phyloP scores from a whole-genome alignment of 2,113 vertebrate genomes.

The Sciurus niger region DNA sequence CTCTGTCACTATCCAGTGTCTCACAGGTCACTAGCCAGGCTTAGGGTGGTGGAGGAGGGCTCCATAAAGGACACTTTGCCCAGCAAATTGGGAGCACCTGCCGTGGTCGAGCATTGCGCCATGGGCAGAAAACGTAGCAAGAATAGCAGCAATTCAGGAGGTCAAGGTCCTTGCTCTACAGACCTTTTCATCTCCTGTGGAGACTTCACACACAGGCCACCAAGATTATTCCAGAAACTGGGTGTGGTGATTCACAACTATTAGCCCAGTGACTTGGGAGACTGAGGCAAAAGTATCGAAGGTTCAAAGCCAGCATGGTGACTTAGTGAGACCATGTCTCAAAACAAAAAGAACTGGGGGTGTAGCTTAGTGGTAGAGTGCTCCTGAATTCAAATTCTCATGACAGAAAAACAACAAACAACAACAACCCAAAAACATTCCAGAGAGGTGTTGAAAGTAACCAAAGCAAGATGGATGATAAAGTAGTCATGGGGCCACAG shows the following conservation, averaged over 20 bases:
- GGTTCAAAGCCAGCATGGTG: too few species aligned
- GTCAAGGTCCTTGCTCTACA: neutral
- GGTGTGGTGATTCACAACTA: too few species aligned
- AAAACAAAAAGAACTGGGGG: too few species aligned
- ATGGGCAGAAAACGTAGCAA: neutral
- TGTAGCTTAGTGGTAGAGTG: too few species aligned
- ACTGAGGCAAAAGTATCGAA: too few species aligned
- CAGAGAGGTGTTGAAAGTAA: neutral
- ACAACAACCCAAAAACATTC: too few species aligned
- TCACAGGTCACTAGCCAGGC: neutral
- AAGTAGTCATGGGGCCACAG: neutral
- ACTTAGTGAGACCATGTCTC: too few species aligned
- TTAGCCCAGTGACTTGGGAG: too few species aligned
- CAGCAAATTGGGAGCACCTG: neutral
- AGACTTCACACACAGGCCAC: neutral
- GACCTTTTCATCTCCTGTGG: fast-evolving
- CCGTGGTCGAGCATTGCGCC: fast-evolving
- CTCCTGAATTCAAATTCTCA: too few species aligned
- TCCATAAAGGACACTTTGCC: neutral
- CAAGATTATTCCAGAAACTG: neutral
- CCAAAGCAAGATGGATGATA: too few species aligned
- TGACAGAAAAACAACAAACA: too few species aligned
- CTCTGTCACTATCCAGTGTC: neutral
- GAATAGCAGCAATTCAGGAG: too few species aligned
- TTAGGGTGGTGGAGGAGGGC: neutral